These are phyloP conservation scores for Mola mola DNA, from an alignment of 2,113 vertebrate genomes.

Conservation along the genomic window DNA sequence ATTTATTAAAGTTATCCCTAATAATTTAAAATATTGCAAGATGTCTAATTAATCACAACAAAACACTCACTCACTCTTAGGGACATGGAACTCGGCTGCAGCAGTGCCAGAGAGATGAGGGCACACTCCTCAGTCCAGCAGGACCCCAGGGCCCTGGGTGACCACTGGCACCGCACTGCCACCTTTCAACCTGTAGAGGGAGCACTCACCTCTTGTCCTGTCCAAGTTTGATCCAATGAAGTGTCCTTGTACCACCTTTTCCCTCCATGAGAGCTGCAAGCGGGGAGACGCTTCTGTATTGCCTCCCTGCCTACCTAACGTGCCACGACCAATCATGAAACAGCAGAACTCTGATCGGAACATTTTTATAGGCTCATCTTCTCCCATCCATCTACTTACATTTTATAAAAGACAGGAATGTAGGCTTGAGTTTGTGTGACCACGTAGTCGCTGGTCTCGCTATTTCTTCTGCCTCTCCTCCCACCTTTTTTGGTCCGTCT, in stretches of 20 bases:
- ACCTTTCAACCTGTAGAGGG: constrained; percentile 70
- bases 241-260: background rate
- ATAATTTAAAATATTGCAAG: background rate
- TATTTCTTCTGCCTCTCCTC: background rate
- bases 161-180: constrained; percentile 49
- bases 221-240: constrained; percentile 5
- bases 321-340: no score
- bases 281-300: background rate
- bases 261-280: no score
- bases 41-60: background rate
- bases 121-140: constrained; percentile 78
- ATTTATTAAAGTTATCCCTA: no score
- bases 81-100: constrained; percentile 15
- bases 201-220: constrained; percentile 58
- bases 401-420: constrained; percentile 13
- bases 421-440: background rate
- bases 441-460: background rate
- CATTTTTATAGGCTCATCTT: constrained; percentile 13
- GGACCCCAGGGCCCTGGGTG: constrained; percentile 78
- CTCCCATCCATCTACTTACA: constrained; percentile 12
- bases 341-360: constrained; percentile 12
- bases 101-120: constrained; percentile 5
- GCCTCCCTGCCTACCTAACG: constrained; percentile 8
- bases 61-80: background rate
- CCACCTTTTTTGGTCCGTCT: constrained; percentile 7